A percentile compares a stretch with the other conserved stretches of the same genome.
Evolutionary conservation across 2,888 invertebrate genomes (phyloP).

Genomic region (Drosophila mayaguana): DNA sequence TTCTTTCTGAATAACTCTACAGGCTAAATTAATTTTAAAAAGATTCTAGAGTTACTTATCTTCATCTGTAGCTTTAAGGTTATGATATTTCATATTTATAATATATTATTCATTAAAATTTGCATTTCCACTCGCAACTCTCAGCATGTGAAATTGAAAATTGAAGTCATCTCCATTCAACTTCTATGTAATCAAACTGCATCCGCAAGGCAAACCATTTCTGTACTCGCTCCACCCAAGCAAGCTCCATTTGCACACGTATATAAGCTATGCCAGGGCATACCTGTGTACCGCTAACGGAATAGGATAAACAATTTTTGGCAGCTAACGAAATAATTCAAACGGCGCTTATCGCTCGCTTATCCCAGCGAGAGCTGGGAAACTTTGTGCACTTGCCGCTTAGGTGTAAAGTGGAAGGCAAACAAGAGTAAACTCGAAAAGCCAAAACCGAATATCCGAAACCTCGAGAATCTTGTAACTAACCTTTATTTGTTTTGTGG

Average conservation of each 20-base stretch:
- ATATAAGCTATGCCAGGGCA: not conserved
- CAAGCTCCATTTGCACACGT: not conserved
- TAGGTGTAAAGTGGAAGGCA: conserved; percentile 40
- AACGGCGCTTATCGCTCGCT: conserved; percentile 55
- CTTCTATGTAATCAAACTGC: not conserved
- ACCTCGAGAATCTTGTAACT: conserved; percentile 42
- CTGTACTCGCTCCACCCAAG: not conserved
- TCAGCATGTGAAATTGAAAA: not conserved
- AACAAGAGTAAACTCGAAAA: conserved; percentile 47
- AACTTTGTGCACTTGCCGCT: conserved; percentile 58
- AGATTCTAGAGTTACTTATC: no score
- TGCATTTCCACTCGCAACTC: no score
- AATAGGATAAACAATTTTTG: conserved; percentile 28
- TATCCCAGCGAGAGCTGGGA: conserved; percentile 57
- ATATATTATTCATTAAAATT: not conserved
- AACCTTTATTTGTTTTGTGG: conserved; percentile 79
- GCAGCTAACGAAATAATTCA: conserved; percentile 68
- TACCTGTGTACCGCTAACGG: not conserved
- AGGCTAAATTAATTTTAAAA: no score
- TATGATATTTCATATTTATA: no score
- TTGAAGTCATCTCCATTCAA: not conserved
- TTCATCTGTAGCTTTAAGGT: no score
- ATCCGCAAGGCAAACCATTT: not conserved
- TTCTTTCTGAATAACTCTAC: not conserved
- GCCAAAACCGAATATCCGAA: conserved; percentile 20